phyloP scores from a whole-genome alignment of 2,797 vertebrate species.

The Ficedula albicollis region DNA sequence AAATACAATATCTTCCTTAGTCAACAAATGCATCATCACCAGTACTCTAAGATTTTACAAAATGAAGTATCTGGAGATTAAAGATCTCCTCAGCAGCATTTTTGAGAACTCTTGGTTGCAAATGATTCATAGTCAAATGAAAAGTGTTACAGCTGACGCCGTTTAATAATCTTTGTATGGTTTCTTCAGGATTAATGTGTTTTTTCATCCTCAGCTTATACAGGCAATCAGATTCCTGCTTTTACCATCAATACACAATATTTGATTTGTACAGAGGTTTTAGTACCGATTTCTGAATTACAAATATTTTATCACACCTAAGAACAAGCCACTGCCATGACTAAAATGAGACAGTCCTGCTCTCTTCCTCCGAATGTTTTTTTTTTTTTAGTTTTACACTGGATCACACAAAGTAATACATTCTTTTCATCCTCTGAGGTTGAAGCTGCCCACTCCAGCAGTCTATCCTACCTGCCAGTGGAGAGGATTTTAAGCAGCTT shows the following conservation, averaged over 20 bases:
- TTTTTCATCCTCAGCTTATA: background rate
- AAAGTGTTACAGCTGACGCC: background rate
- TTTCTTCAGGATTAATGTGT: background rate
- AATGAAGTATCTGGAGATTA: background rate
- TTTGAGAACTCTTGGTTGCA: background rate
- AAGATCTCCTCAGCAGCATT: background rate
- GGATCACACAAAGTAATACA: background rate
- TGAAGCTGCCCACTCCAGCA: background rate
- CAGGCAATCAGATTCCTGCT: background rate
- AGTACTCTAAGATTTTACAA: background rate
- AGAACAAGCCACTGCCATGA: background rate
- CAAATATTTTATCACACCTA: background rate
- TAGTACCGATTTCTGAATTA: background rate
- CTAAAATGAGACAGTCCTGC: background rate
- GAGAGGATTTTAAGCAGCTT: background rate
- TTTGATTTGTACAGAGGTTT: background rate
- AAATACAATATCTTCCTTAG: background rate
- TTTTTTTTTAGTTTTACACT: background rate
- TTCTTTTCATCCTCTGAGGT: background rate
- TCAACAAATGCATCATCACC: background rate
- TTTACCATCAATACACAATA: background rate
- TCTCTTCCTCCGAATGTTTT: background rate
- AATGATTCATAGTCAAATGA: background rate
- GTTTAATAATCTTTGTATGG: background rate
- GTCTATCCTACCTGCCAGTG: fast-evolving